Base-by-base conservation (phyloP, 2,888 invertebrate genomes). In the Glyphotaelius pellucidus region DNA sequence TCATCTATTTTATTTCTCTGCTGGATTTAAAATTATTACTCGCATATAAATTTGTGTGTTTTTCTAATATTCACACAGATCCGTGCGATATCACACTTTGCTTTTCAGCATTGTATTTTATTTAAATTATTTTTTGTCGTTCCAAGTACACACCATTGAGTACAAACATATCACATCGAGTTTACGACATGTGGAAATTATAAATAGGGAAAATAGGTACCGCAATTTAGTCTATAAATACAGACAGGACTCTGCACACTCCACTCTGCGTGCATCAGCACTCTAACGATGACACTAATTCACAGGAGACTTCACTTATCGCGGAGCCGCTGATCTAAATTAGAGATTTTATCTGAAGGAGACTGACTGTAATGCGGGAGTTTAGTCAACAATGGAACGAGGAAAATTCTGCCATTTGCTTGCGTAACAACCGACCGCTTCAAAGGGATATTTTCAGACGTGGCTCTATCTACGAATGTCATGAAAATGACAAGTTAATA, bases 231-330 rank as follows among this genome's bases (percentile, higher is more conserved):
- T 52, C 52, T 52, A 52, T 52, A 67, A 67, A 67, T 67, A 67
- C 4, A 67, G 7, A 67, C 67, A 67, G 67, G 25, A 67, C 25
- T 67, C 67, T 67, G 67, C 25, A 67, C n/a, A n/a, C 67, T 67
- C 67, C 7, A 67, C 25, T 67, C 67, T 9, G 67, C 67, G 1
- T 67, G 67, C 67, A 67, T 67, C 67, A 67, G 67, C 25, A n/a
- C 67, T 67, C 67, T 67, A 67, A 67, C 67, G 67, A 67, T 67
- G 67, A n/a, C 67, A 67, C 67, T 67, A 67, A 67, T 67, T 67
- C 67, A 67, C 67, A 25, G 25, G 67, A 67, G 25, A 67, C 67
- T 67, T 67, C 67, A 67, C 25, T 25, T 67, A 67, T 67, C 67
- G 67, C 67, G 67, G 25, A 67, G 67, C n/a, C 1, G 67, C 67